Percentiles rank a stretch among this genome's conserved stretches.
Conservation (phyloP, 2,113 vertebrate genomes). For the Notarius lentiginosus region DNA sequence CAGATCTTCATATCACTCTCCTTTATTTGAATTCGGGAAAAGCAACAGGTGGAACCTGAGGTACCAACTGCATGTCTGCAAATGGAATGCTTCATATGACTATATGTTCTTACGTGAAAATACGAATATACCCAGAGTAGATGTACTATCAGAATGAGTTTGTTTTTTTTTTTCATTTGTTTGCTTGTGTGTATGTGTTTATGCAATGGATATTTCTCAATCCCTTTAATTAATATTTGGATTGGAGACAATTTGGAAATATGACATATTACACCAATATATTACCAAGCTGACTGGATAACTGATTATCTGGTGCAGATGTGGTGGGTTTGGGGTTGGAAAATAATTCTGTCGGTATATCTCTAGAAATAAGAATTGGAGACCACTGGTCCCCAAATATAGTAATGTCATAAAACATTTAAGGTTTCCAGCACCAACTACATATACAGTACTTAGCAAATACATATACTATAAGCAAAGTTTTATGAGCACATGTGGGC, state of each 20-base stretch:
- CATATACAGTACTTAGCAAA: background rate
- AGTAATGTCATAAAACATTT: background rate
- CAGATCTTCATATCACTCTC: constrained; percentile 12
- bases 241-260: background rate
- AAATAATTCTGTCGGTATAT: background rate
- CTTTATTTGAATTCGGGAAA: constrained; percentile 16
- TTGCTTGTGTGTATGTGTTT: background rate
- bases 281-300: background rate
- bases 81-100: constrained; percentile 18
- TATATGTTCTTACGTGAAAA: constrained; percentile 35
- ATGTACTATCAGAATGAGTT: background rate
- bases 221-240: background rate
- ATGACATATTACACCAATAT: background rate
- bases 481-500: background rate
- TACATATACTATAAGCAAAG: background rate
- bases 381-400: background rate
- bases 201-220: background rate
- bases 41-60: constrained; percentile 36
- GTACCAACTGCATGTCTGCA: background rate
- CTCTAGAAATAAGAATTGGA: background rate
- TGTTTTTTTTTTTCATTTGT: background rate
- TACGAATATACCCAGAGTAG: constrained; percentile 16
- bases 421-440: background rate
- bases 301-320: background rate
- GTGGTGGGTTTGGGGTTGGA: background rate